Conservation (phyloP, 2,113 vertebrate genomes). For the Acrocephalus arundinaceus region DNA sequence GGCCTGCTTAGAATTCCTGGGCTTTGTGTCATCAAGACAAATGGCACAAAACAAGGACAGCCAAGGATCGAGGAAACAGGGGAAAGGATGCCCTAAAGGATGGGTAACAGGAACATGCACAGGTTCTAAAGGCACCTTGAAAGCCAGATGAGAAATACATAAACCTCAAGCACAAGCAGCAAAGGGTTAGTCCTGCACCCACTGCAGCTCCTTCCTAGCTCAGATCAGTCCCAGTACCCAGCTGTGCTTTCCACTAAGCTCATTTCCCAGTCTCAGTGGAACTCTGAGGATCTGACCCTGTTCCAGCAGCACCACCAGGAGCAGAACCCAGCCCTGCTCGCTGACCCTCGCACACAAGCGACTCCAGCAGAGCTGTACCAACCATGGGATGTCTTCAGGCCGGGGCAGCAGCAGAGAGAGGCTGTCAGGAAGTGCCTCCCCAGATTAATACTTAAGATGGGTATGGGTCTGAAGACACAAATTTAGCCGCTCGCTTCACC, state of each 20-base stretch:
- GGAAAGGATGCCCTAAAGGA: neutral
- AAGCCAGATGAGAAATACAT: neutral
- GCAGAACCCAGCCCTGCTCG: neutral
- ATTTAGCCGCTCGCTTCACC: conserved; percentile 81
- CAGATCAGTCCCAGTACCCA: accelerated
- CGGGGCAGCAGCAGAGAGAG: conserved; percentile 64
- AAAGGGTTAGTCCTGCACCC: neutral
- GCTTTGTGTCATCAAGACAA: neutral
- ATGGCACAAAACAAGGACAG: neutral
- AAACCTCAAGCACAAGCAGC: neutral
- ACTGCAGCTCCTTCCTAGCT: neutral
- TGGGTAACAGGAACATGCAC: neutral
- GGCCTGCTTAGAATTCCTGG: neutral
- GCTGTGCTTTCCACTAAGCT: neutral
- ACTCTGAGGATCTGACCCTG: neutral
- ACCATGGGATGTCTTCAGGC: conserved; percentile 77
- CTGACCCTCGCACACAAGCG: neutral
- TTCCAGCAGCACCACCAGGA: accelerated
- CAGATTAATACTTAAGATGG: conserved; percentile 75
- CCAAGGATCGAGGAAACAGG: accelerated
- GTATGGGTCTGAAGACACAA: conserved; percentile 75
- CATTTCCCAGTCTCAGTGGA: neutral
- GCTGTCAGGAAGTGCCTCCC: conserved; percentile 42
- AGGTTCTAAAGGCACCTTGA: neutral
- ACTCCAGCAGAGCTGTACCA: conserved; percentile 62